Evolutionary conservation across 1,140 invertebrate genomes (phyloP).

Genomic region (Carcinoscorpius rotundicauda): DNA sequence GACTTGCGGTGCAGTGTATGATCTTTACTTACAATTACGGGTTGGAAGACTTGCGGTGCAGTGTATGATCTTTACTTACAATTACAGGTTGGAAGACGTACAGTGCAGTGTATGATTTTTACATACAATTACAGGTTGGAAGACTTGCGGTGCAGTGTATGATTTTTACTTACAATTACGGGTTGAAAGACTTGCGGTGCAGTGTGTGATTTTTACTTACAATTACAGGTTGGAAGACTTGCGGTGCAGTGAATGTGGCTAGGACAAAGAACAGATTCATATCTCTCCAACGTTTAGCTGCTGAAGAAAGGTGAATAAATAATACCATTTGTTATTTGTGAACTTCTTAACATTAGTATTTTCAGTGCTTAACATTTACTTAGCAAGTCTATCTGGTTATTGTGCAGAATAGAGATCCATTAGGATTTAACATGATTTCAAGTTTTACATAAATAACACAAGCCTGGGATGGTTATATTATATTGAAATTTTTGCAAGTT

Average conservation of each 20-base stretch:
- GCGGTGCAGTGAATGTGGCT: conserved; percentile 31
- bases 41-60: conserved; percentile 31
- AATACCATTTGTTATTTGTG: too few species aligned
- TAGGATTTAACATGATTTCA: background rate
- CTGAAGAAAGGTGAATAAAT: conserved; percentile 26
- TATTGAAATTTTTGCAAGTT: too few species aligned
- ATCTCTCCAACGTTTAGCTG: conserved; percentile 28
- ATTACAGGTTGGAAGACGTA: conserved; percentile 30
- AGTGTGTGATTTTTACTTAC: background rate
- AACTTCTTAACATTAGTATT: conserved; percentile 6
- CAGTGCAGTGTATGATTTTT: conserved; percentile 26
- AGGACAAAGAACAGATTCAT: conserved; percentile 32
- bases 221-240: conserved; percentile 30
- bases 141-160: conserved; percentile 29
- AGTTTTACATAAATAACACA: too few species aligned
- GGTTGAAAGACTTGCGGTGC: conserved; percentile 32
- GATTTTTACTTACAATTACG: conserved; percentile 17
- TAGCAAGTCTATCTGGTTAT: background rate
- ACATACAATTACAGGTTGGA: conserved; percentile 28
- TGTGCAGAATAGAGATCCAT: background rate
- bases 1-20: conserved; percentile 28
- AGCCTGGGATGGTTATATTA: too few species aligned
- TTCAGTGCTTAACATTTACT: conserved; percentile 1
- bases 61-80: conserved; percentile 14
- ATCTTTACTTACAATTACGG: conserved; percentile 22